Evolutionary conservation across 2,113 vertebrate species (phyloP), one percentile per base, ranked within the genome.

Genomic region (Callorhinus ursinus): DNA sequence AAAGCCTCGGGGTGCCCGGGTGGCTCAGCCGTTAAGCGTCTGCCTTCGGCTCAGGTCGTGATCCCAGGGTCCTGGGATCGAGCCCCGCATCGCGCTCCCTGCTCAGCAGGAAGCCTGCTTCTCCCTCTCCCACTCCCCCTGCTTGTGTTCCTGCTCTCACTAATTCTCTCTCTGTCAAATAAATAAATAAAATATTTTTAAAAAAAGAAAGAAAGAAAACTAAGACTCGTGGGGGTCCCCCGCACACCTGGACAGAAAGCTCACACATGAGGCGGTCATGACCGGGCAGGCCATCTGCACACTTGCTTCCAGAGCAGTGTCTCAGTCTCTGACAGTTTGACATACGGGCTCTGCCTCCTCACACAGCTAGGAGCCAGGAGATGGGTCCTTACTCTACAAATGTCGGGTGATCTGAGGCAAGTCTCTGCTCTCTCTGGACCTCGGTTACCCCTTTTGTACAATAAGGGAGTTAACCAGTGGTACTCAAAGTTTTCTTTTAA

Each of bases 391-490:
- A 74, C 4, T 80, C 57, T 71, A 72, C 31, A 53, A 95, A 19
- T 22, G 16, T 72, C 79, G 77, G 4, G 26, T 79, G 28, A 86
- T 14, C 46, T 26, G 13, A 33, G 14, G 26, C 63, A 85, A 90
- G 14, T 88, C 80, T 57, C 18, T 83, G 69, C 24, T n/a, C 19
- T 53, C 36, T 88, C 80, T 84, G 51, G 11, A 21, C 61, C 74
- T 94, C 79, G 33, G 57, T 88, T 95, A 88, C 74, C 55, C 53
- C 51, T 92, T 87, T 51, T 80, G 11, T 69, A 71, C 59, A 92
- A 65, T 28, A 88, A 71, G 16, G 7, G 16, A 91, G 22, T 89
- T 74, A 83, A 63, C 21, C 11, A 80, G 42, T 36, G 57, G 7
- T 49, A 77, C 42, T 93, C 65, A 93, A 55, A 53, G 26, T 87